A percentile compares a stretch with the other conserved stretches of the same genome.
These are phyloP conservation scores for Gymnopithys bicolor DNA, from an alignment of 2,797 vertebrate species.

Conservation along the genomic window DNA sequence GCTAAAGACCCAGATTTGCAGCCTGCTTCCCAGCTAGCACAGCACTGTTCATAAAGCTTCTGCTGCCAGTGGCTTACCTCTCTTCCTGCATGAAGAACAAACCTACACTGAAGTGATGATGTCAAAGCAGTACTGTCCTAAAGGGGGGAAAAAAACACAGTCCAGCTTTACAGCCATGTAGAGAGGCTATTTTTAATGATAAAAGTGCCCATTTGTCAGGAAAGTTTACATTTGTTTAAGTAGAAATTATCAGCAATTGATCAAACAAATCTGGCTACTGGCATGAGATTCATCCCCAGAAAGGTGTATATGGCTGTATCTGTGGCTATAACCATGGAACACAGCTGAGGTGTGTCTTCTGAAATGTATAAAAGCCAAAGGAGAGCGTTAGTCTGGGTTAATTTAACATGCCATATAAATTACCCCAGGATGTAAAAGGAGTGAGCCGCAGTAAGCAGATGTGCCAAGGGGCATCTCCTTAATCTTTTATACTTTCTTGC, in stretches of 20 bases:
- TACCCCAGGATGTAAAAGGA: not conserved
- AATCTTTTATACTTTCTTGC: constrained; percentile 14
- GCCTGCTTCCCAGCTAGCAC: constrained; percentile 9
- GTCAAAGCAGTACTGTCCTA: not conserved
- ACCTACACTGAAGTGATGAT: not conserved
- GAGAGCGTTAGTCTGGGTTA: not conserved
- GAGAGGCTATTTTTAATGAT: not conserved
- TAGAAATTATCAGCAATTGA: not conserved
- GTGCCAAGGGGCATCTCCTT: not conserved
- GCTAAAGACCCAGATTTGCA: constrained; percentile 47
- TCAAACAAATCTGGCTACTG: not conserved
- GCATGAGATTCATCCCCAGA: not conserved
- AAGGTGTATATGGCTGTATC: not conserved
- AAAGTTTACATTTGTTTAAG: not conserved
- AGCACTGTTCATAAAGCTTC: not conserved
- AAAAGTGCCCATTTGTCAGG: not conserved
- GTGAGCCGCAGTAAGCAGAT: not conserved
- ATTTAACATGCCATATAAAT: constrained; percentile 23
- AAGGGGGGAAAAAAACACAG: not conserved
- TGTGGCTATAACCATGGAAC: not conserved
- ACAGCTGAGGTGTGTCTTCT: not conserved
- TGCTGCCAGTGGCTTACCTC: not conserved
- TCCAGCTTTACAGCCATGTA: not conserved
- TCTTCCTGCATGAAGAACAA: not conserved
- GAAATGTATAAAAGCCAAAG: not conserved